Conservation (phyloP, 2,113 vertebrate genomes). For the Dicentrarchus labrax region DNA sequence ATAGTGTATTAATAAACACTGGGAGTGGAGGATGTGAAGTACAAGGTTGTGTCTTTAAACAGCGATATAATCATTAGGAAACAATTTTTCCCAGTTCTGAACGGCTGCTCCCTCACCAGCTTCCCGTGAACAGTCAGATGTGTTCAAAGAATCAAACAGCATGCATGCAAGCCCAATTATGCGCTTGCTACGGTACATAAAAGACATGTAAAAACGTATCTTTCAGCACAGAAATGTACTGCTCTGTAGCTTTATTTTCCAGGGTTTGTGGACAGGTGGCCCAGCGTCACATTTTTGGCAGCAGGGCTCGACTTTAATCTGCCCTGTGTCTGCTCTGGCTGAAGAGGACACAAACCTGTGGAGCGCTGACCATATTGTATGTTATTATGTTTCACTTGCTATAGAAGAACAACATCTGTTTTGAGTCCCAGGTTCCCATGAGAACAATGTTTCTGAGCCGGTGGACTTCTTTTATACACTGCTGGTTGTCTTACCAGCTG, state of each 20-base stretch:
- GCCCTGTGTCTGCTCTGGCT: conserved; percentile 62
- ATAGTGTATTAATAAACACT: too few species aligned
- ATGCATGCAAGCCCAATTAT: neutral
- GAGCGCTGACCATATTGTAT: conserved; percentile 67
- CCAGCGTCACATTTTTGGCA: conserved; percentile 48
- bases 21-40: neutral
- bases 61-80: neutral
- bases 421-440: conserved; percentile 69
- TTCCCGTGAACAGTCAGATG: neutral
- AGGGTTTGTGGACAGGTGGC: conserved; percentile 62
- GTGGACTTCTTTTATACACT: conserved; percentile 64
- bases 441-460: conserved; percentile 68
- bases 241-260: conserved; percentile 12
- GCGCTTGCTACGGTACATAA: neutral
- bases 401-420: conserved; percentile 72
- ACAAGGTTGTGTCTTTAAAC: neutral
- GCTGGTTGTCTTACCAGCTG: conserved; percentile 61
- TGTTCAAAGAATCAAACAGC: neutral
- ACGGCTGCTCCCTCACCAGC: too few species aligned
- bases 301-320: conserved; percentile 57
- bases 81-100: neutral
- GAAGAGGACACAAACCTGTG: conserved; percentile 70
- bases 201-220: neutral
- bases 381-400: conserved; percentile 59
- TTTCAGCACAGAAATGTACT: neutral